Conservation (phyloP, 2,888 invertebrate genomes). For the Cephus pulcher region DNA sequence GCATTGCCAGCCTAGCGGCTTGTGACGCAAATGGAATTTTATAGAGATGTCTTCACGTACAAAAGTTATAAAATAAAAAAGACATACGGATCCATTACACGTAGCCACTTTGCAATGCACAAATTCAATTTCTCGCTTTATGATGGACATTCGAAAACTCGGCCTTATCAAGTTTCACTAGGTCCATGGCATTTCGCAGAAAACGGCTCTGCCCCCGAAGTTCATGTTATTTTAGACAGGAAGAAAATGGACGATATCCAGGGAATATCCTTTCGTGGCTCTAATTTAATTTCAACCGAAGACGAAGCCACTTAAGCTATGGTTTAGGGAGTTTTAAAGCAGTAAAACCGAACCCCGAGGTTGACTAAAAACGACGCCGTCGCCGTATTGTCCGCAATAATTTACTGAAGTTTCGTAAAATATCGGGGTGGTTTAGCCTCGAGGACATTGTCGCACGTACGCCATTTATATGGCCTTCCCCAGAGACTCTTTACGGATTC, state of each 20-base stretch:
- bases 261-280: neutral
- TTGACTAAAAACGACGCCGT: neutral
- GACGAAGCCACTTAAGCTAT: neutral
- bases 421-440: neutral
- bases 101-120: neutral
- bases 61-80: neutral
- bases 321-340: neutral
- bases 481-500: neutral
- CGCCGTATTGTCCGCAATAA: neutral
- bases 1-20: neutral
- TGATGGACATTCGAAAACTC: neutral
- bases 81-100: neutral
- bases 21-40: neutral
- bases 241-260: neutral
- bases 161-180: neutral
- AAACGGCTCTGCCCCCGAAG: neutral
- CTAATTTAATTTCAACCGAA: neutral
- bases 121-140: neutral
- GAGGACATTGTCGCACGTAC: neutral
- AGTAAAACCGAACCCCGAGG: neutral
- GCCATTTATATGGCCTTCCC: neutral
- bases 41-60: neutral
- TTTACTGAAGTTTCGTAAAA: neutral
- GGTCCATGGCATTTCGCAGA: neutral
- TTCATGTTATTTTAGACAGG: neutral